Evolutionary conservation across 2,113 vertebrate species (phyloP), one percentile per base, ranked within the genome.

Genomic region (Ictalurus furcatus): DNA sequence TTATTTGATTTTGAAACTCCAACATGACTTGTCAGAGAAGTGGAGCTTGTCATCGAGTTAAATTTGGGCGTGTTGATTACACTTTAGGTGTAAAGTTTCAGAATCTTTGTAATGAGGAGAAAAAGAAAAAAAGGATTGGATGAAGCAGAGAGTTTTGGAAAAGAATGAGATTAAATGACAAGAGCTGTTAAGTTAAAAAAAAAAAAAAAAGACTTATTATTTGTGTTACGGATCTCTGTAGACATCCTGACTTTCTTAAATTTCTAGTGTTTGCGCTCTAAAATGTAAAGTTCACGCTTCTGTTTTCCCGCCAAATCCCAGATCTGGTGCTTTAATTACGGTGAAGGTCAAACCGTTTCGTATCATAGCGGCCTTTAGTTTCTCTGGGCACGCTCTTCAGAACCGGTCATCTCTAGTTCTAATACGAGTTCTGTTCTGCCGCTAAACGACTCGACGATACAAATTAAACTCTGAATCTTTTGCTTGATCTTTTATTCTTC

Each of bases 381-480:
- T 11, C 34, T 52, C 73, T n/a, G 23, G 7, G 23, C 21, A 16
- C 40, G 4, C 25, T 52, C 13, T 52, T 30, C 78, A 28, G 16
- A 48, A 63, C 5, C 30, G 3, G 3, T 17, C 28, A 0, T 40
- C 78, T 21, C 65, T 34, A 37, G n/a, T 52, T 16, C 52, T 74
- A 4, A 79, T 19, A 58, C 78, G 16, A 30, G 76, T 67, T 80
- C 86, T 69, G 59, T 67, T 81, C 86, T 81, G 23, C 16, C 13
- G 48, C 78, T 69, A 13, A 88, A 83, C 4, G 17, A 59, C 87
- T 82, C 44, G 0, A 76, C 40, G 5, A 4, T 12, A 13, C 19
- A 88, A 88, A 71, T 13, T 83, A 14, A 59, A 56, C 79, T 44
- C 54, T n/a, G 19, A 52, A 80, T 59, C 23, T 67, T 69, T 28